A percentile compares a stretch with the other conserved stretches of the same genome.
Evolutionary conservation across 2,888 invertebrate genomes (phyloP).

Genomic region (Oegoconia quadripuncta): DNA sequence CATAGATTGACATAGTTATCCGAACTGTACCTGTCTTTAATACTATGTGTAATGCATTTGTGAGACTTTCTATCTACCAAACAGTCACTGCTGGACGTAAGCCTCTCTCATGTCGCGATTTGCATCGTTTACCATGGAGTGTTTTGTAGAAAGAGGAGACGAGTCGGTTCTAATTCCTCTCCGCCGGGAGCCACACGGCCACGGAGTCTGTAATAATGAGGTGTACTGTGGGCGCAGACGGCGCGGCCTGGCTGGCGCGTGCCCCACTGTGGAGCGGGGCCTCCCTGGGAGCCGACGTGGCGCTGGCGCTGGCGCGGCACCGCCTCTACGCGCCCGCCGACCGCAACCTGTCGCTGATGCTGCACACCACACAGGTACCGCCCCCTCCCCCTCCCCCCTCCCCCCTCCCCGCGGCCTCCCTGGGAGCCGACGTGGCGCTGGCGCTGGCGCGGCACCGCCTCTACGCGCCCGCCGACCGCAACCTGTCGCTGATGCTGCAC

Average conservation of each 20-base stretch:
- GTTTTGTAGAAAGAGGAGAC: no score
- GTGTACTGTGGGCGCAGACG: slow-evolving; percentile 27
- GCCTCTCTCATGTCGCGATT: no score
- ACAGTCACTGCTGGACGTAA: no score
- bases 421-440: slow-evolving; percentile 14
- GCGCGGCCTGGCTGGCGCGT: slow-evolving; percentile 37
- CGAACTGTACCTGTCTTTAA: no score
- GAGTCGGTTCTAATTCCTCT: no score
- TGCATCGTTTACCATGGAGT: no score
- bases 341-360: slow-evolving; percentile 83
- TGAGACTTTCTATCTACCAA: no score
- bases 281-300: slow-evolving; percentile 17
- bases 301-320: slow-evolving; percentile 20
- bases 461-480: slow-evolving; percentile 53
- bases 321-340: slow-evolving; percentile 32
- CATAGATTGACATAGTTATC: no score
- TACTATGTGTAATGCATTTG: no score
- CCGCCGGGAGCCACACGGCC: background rate
- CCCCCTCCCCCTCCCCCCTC: no score
- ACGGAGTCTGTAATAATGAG: background rate
- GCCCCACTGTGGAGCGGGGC: slow-evolving; percentile 13
- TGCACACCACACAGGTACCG: slow-evolving; percentile 89
- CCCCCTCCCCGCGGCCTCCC: slow-evolving; percentile 15
- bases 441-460: slow-evolving; percentile 24
- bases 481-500: slow-evolving; percentile 86